Base-by-base conservation (phyloP, 2,113 vertebrate genomes). In the Archilochus colubris region DNA sequence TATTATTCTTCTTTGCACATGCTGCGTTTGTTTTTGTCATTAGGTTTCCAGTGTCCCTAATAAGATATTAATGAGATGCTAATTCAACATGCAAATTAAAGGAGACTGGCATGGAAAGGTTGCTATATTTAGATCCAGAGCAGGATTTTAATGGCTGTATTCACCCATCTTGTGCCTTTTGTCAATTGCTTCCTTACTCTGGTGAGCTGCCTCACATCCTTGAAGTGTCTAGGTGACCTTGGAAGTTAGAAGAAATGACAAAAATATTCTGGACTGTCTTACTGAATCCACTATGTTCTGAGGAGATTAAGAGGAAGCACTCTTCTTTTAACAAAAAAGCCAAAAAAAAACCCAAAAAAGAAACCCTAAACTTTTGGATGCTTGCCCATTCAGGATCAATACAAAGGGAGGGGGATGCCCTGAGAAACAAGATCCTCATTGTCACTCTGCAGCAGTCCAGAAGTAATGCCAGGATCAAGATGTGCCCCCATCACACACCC, bases 61-160 rank as follows among this genome's bases (percentile, higher is more conserved):
- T 97, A 97, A 92, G 95, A 93, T 92, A 97, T 95, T 97, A 96
- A 97, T 97, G 94, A 97, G 90, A 96, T 97, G 96, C 94, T 96
- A 97, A 96, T 95, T 95, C 93, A 93, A 95, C 93, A 95, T 91
- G 94, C 92, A 97, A 97, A 97, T 97, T 93, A 93, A 88, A 93
- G 96, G 93, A 97, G 94, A 95, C 86, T 94, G 92, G 88, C 94
- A 95, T 91, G 88, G 64, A 82, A 95, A 74, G 77, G 84, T 91
- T 95, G 86, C 94, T 97, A 95, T 95, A 97, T 97, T 96, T 96
- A 96, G 95, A 92, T 69, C 10, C 58, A 94, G 86, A 90, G 81
- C 22, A 84, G 69, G 82, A 93, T 93, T 96, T 93, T 95, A 96
- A 95, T 95, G 90, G 90, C 73, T 95, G 95, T 86, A 93, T 97